Percentiles rank a stretch among this genome's conserved stretches.
Evolutionary conservation across 2,113 vertebrate genomes (phyloP).

Genomic region (Setophaga kirtlandii): DNA sequence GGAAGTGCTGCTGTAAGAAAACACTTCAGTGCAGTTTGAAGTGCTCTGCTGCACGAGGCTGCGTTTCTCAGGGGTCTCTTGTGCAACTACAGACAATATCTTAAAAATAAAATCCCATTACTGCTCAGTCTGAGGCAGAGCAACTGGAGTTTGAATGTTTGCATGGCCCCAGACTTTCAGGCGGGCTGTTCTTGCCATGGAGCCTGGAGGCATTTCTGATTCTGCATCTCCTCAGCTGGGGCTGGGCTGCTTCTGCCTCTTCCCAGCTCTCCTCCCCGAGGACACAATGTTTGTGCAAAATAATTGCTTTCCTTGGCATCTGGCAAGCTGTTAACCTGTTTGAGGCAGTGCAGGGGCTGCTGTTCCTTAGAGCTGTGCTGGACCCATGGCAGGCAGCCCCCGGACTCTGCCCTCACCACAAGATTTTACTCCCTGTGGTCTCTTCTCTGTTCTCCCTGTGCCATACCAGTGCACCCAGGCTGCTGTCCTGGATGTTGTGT

Average conservation of each 20-base stretch:
- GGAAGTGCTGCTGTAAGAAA: conserved; percentile 5
- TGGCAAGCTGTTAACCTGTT: not conserved
- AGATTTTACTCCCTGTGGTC: not conserved
- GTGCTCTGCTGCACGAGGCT: not conserved
- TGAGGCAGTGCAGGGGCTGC: not conserved
- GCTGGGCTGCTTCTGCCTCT: not conserved
- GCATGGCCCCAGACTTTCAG: not conserved
- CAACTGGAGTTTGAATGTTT: not conserved
- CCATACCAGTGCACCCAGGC: not conserved
- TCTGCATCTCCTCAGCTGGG: not conserved
- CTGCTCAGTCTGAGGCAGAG: not conserved
- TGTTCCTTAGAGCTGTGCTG: not conserved
- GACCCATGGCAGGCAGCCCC: not conserved
- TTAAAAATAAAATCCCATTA: not conserved
- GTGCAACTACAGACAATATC: not conserved
- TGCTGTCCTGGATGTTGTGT: not conserved
- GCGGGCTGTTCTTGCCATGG: not conserved
- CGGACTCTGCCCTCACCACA: not conserved
- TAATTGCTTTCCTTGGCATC: not conserved
- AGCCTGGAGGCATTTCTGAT: not conserved
- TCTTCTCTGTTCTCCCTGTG: not conserved
- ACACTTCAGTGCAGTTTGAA: conserved; percentile 8
- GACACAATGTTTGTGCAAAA: not conserved
- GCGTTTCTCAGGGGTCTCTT: not conserved
- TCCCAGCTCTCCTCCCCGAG: not conserved